phyloP scores from a whole-genome alignment of 2,888 invertebrate genomes.

The Drosophila neotestacea region DNA sequence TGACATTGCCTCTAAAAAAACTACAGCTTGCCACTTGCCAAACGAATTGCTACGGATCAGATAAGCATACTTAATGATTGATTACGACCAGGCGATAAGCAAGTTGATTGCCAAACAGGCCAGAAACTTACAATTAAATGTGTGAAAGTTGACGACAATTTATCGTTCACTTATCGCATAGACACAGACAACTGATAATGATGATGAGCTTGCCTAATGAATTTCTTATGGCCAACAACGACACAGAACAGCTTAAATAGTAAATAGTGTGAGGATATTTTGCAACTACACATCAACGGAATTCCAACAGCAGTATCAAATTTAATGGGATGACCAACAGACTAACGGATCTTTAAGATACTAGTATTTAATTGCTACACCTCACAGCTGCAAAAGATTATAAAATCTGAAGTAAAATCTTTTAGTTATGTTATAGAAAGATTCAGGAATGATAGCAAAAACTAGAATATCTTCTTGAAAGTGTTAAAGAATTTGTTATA shows the following conservation, averaged over 20 bases:
- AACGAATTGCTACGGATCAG: conserved; percentile 42
- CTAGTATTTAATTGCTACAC: neutral
- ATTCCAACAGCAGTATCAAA: conserved; percentile 4
- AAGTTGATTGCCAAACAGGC: conserved; percentile 51
- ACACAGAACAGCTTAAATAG: neutral
- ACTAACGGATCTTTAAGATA: neutral
- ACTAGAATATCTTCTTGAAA: neutral
- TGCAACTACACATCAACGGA: neutral
- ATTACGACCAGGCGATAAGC: conserved; percentile 54
- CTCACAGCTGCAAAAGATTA: neutral
- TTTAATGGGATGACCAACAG: neutral
- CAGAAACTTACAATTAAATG: conserved; percentile 19
- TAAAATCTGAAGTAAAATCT: neutral
- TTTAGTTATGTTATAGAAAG: neutral
- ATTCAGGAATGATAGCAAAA: neutral
- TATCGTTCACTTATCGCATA: conserved; percentile 43
- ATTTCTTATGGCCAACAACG: conserved; percentile 24
- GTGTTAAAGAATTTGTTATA: neutral
- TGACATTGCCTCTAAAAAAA: conserved; percentile 46
- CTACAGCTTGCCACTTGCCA: conserved; percentile 20
- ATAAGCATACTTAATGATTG: conserved; percentile 59
- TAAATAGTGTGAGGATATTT: conserved; percentile 22
- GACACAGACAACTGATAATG: conserved; percentile 31
- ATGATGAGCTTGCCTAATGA: conserved; percentile 44
- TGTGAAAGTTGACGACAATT: conserved; percentile 46